Evolutionary conservation across 2,888 invertebrate genomes (phyloP), one percentile per base, ranked within the genome.

Genomic region (Ichneumon xanthorius): DNA sequence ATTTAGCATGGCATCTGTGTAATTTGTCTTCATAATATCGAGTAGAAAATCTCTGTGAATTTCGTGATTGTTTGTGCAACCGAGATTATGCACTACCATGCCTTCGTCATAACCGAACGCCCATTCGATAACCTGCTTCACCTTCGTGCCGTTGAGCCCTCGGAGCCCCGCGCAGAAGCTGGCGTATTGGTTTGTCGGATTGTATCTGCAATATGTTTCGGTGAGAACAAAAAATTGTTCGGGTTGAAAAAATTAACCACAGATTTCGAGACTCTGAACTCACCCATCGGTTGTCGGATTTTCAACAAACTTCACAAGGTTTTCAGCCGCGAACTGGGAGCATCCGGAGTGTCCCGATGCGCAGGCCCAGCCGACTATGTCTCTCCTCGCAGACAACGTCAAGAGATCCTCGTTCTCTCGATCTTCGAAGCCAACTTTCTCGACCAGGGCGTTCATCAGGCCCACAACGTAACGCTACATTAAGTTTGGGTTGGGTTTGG

Each of bases 111-210:
- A 61, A 19, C 50, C 50, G 50, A 58, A 30, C 4, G 58, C 33
- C 67, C 72, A 82, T 4, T 71, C 16, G 9, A 33, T 19, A 50
- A 82, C 48, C 37, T 19, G 58, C 22, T 79, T 40, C 55, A 72
- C 19, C 5, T 16, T 19, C 19, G 87, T 78, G 0, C 72, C 67
- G 16, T 85, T 86, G 1, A 87, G 77, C 33, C 79, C 65, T 30
- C 85, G 72, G 16, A 95, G 92, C 1, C 94, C 95, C 7, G 93
- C 92, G 89, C 95, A 95, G 89, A 95, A 95, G 3, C 95, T 94
- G 2, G 92, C 89, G 0, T 89, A 81, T 81, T 94, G 26, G 26
- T 26, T 26, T 26, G 2, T 92, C 58, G 95, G 93, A 30, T 94
- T 92, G 48, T 95, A 94, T 30, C 95, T 95, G 89, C 7, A 73